A percentile compares a stretch with the other conserved stretches of the same genome.
Conservation (phyloP, 1,140 invertebrate species). For the Drosophila oshimai region DNA sequence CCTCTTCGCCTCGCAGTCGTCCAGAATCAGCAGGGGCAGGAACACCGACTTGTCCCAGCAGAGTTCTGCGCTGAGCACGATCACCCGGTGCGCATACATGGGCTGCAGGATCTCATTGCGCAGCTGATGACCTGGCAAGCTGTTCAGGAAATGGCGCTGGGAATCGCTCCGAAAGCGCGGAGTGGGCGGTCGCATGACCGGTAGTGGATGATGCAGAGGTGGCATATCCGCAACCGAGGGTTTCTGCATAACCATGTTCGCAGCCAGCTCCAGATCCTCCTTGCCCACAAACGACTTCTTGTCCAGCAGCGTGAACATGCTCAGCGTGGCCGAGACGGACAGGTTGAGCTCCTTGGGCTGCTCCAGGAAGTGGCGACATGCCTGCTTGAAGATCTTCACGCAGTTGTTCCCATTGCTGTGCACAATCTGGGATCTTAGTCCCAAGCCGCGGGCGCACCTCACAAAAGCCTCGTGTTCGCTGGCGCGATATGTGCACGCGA, state of each 20-base stretch:
- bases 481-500: constrained; percentile 50
- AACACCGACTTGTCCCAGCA: constrained; percentile 54
- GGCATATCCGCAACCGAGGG: constrained; percentile 2
- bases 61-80: constrained; percentile 47
- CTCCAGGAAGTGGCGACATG: constrained; percentile 57
- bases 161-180: constrained; percentile 13
- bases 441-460: constrained; percentile 18
- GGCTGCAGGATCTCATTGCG: constrained; percentile 19
- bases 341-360: constrained; percentile 36
- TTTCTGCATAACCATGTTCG: not conserved
- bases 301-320: constrained; percentile 37
- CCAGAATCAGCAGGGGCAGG: constrained; percentile 50
- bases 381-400: constrained; percentile 55
- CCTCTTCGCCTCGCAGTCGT: constrained; percentile 39
- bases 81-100: constrained; percentile 35
- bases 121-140: not conserved
- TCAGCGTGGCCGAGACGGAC: constrained; percentile 9
- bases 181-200: not conserved
- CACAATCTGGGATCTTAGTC: constrained; percentile 28
- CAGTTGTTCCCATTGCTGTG: constrained; percentile 27
- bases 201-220: constrained; percentile 2
- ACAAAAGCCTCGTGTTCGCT: constrained; percentile 30
- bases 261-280: constrained; percentile 11
- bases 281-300: not conserved
- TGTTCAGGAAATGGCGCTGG: constrained; percentile 11